Percentiles rank a stretch among this genome's conserved stretches.
Evolutionary conservation across 2,888 invertebrate species (phyloP).

Genomic region (Clusia tigrina): DNA sequence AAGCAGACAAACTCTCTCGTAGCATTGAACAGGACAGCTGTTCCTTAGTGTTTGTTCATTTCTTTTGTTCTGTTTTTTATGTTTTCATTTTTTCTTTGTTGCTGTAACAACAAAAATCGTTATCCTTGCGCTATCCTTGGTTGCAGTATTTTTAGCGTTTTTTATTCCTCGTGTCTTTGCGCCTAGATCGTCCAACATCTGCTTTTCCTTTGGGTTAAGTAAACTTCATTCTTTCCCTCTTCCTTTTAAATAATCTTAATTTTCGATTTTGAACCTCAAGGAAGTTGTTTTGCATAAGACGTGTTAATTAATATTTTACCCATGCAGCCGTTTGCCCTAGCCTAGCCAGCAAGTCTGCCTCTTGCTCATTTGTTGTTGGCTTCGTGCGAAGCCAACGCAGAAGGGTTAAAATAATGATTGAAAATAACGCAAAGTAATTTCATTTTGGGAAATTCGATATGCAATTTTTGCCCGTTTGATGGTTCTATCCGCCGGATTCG

Average conservation of each 20-base stretch:
- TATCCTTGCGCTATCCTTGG: background rate
- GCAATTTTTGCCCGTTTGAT: background rate
- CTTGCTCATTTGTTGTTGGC: background rate
- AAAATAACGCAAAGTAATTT: background rate
- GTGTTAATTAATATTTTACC: background rate
- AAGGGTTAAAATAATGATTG: background rate
- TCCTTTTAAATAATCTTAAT: background rate
- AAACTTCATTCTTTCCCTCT: background rate
- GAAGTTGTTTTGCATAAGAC: background rate
- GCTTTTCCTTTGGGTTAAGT: background rate
- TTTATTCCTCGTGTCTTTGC: background rate
- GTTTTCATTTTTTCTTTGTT: background rate
- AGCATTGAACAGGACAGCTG: background rate
- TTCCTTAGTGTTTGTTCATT: background rate
- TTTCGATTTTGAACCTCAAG: background rate
- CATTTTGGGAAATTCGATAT: constrained; percentile 2
- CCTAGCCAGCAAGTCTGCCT: background rate
- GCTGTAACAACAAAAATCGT: background rate
- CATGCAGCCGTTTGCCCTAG: background rate
- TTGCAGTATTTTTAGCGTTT: constrained; percentile 1
- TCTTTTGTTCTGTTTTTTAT: background rate
- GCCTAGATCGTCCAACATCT: constrained; percentile 2
- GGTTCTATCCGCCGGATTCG: background rate
- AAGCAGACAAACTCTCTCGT: background rate
- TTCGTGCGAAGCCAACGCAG: background rate